These are phyloP conservation scores for Sceloporus tristichus DNA, from an alignment of 2,113 vertebrate species.

Conservation along the genomic window DNA sequence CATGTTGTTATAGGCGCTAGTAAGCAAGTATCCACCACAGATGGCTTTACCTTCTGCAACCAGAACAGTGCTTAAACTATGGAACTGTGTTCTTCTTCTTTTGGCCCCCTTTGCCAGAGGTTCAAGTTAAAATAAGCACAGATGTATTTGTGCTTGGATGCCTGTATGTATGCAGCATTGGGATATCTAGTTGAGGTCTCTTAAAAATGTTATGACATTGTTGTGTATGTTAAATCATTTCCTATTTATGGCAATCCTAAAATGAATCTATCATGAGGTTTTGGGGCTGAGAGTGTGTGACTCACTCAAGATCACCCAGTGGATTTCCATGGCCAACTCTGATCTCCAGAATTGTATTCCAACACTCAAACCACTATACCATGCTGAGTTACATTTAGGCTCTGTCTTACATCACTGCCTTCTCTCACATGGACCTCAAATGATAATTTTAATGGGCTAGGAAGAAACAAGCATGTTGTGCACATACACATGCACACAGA, in stretches of 20 bases:
- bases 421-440: background rate
- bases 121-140: background rate
- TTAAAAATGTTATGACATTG: background rate
- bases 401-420: too few species aligned
- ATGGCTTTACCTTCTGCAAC: background rate
- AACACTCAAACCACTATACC: too few species aligned
- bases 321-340: too few species aligned
- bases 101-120: background rate
- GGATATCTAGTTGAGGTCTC: background rate
- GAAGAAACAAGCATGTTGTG: background rate
- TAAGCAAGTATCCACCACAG: too few species aligned
- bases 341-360: too few species aligned
- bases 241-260: too few species aligned
- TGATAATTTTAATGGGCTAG: background rate
- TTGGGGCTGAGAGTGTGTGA: too few species aligned
- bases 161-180: background rate
- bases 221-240: too few species aligned
- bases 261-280: too few species aligned
- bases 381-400: too few species aligned
- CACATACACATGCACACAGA: background rate
- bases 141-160: background rate
- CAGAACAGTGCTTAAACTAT: background rate
- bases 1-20: background rate
- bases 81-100: too few species aligned
- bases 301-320: too few species aligned